These are phyloP conservation scores for Corythoichthys intestinalis DNA, from an alignment of 2,113 vertebrate species.

Conservation along the genomic window DNA sequence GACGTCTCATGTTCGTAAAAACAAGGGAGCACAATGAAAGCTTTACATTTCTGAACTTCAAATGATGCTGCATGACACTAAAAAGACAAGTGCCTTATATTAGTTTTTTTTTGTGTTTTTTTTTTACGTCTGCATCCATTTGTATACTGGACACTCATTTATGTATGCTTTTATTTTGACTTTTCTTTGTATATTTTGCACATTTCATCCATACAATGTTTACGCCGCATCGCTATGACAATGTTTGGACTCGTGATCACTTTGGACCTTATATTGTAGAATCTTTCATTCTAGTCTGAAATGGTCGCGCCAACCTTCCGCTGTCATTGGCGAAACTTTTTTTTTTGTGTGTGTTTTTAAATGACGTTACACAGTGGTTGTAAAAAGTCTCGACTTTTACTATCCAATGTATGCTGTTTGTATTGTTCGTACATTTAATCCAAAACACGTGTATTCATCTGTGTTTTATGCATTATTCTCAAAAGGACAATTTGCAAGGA, in stretches of 20 bases:
- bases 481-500: slow-evolving; percentile 25
- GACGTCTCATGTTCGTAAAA: slow-evolving; percentile 20
- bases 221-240: slow-evolving; percentile 43
- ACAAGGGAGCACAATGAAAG: slow-evolving; percentile 44
- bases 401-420: slow-evolving; percentile 11
- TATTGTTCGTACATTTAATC: slow-evolving; percentile 48
- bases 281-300: neutral
- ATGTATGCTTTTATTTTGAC: slow-evolving; percentile 17
- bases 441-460: slow-evolving; percentile 67
- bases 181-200: slow-evolving; percentile 72
- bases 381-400: neutral
- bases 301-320: slow-evolving; percentile 5
- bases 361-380: neutral
- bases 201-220: slow-evolving; percentile 64
- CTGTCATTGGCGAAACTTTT: slow-evolving; percentile 33
- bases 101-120: slow-evolving; percentile 27
- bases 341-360: slow-evolving; percentile 31
- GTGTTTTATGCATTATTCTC: slow-evolving; percentile 33
- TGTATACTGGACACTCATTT: slow-evolving; percentile 9
- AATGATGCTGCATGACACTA: slow-evolving; percentile 44
- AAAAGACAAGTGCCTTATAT: slow-evolving; percentile 64
- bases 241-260: slow-evolving; percentile 14
- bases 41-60: slow-evolving; percentile 26
- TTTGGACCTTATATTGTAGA: neutral
- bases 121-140: slow-evolving; percentile 19